phyloP scores from a whole-genome alignment of 2,888 invertebrate genomes.

The Theodoxus fluviatilis region DNA sequence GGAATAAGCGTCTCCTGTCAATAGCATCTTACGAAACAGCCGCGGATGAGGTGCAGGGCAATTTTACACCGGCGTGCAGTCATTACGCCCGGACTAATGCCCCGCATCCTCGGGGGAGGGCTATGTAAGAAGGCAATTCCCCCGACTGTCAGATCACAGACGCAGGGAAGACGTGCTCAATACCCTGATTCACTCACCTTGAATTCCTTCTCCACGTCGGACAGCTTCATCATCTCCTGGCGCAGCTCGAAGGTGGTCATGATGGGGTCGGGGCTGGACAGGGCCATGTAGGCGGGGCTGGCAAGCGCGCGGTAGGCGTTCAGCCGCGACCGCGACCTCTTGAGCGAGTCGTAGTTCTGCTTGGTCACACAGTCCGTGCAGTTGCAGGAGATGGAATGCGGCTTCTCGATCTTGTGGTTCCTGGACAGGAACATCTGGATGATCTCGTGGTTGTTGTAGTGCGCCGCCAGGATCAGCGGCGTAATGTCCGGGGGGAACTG shows the following conservation, averaged over 20 bases:
- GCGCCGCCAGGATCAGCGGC: constrained; percentile 76
- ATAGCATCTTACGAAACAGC: too few relatives aligned
- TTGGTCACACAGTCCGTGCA: constrained; percentile 64
- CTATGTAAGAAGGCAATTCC: too few relatives aligned
- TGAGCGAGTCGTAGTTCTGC: constrained; percentile 65
- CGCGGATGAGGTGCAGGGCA: too few relatives aligned
- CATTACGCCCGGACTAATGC: too few relatives aligned
- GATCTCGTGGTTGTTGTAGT: constrained; percentile 76
- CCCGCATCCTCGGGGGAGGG: too few relatives aligned
- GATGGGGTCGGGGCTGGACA: constrained; percentile 75
- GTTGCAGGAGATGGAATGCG: constrained; percentile 69
- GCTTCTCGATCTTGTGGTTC: constrained; percentile 73
- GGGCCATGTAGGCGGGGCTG: constrained; percentile 77
- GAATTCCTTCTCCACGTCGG: constrained; percentile 72
- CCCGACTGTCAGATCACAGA: too few relatives aligned
- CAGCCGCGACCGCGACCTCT: constrained; percentile 70
- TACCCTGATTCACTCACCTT: constrained; percentile 62
- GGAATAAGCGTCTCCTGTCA: too few relatives aligned
- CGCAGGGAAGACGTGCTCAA: too few relatives aligned
- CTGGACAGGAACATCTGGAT: constrained; percentile 74
- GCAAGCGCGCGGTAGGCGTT: constrained; percentile 74
- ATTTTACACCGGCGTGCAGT: too few relatives aligned
- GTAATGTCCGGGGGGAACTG: constrained; percentile 76
- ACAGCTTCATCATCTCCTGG: constrained; percentile 71
- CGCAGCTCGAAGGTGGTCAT: constrained; percentile 73